Conservation (phyloP, 2,113 vertebrate genomes). For the Atrichornis clamosus region DNA sequence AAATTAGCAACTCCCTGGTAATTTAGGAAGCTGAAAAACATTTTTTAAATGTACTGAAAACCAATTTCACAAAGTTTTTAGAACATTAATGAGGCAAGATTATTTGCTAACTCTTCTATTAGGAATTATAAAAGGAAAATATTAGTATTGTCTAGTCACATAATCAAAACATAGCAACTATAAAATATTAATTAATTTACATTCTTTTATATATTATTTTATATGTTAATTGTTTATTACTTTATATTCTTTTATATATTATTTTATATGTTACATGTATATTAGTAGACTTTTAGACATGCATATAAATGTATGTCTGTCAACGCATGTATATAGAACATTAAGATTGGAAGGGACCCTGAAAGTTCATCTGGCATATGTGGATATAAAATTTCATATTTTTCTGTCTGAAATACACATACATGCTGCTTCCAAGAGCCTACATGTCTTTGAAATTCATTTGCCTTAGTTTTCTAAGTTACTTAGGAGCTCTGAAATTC, state of each 20-base stretch:
- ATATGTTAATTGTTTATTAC: not conserved
- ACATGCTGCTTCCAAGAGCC: not conserved
- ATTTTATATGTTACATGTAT: not conserved
- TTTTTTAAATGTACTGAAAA: not conserved
- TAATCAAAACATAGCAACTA: not conserved
- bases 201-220: not conserved
- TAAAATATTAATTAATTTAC: not conserved
- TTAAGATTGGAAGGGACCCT: not conserved
- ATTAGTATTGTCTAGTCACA: not conserved
- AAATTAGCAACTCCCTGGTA: not conserved
- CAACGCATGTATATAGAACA: not conserved
- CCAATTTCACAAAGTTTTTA: not conserved
- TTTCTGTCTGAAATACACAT: not conserved
- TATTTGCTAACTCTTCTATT: not conserved
- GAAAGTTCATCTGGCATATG: not conserved
- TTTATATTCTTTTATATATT: not conserved
- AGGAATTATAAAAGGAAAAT: not conserved
- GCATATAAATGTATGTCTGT: not conserved
- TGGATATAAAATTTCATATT: not conserved
- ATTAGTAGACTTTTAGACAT: not conserved
- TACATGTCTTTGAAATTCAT: not conserved
- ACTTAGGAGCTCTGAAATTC: not conserved
- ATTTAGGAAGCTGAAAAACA: not conserved
- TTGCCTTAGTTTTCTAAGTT: not conserved
- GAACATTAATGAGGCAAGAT: not conserved